Evolutionary conservation across 2,888 invertebrate species (phyloP).

Genomic region (Trachelus troglodyta): DNA sequence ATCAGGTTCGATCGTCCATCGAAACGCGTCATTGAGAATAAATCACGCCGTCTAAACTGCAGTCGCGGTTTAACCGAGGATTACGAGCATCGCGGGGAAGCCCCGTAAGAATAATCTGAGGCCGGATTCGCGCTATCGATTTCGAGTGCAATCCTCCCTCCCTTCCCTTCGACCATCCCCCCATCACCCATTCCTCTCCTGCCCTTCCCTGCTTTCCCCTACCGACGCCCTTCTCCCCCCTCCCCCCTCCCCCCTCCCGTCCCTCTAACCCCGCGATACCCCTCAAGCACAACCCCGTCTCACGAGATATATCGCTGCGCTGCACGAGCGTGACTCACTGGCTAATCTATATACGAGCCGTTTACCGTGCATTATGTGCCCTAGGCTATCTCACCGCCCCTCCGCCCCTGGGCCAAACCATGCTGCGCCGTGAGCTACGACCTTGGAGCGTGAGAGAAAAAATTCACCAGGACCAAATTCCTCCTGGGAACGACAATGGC

Average conservation of each 20-base stretch:
- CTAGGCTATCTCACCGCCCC: too few species aligned
- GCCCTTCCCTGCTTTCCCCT: slow-evolving; percentile 13
- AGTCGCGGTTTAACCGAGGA: slow-evolving; percentile 32
- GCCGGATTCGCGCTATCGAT: slow-evolving; percentile 65
- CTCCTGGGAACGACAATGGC: too few species aligned
- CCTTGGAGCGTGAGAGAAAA: too few species aligned
- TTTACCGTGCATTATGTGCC: too few species aligned
- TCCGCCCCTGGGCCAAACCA: too few species aligned
- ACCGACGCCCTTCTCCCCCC: background rate
- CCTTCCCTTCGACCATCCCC: too few species aligned
- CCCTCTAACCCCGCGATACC: slow-evolving; percentile 15
- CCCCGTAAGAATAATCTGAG: slow-evolving; percentile 63
- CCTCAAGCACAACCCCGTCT: background rate
- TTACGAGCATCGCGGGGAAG: slow-evolving; percentile 61
- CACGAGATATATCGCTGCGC: slow-evolving; percentile 35
- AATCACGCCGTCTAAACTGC: background rate
- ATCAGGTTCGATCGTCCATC: too few species aligned
- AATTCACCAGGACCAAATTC: too few species aligned
- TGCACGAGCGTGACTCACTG: slow-evolving; percentile 46
- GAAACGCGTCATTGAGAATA: too few species aligned
- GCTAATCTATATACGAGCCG: too few species aligned
- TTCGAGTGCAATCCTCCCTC: slow-evolving; percentile 52
- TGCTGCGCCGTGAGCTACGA: too few species aligned
- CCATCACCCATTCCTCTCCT: too few species aligned
- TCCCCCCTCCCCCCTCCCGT: slow-evolving; percentile 3